Evolutionary conservation across 2,797 vertebrate species (phyloP).

Genomic region (Rousettus madagascariensis): DNA sequence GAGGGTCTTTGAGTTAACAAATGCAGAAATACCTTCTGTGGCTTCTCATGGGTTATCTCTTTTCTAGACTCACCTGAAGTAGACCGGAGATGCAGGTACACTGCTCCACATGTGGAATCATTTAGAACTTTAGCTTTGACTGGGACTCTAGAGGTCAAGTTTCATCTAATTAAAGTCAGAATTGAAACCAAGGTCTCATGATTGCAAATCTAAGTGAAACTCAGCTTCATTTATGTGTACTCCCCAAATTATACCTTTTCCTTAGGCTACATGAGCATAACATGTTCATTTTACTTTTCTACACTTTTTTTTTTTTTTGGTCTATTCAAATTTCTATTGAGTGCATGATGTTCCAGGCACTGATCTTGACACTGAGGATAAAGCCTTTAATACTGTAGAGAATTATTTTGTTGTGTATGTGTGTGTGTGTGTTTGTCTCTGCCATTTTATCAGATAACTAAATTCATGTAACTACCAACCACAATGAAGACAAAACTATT

Average conservation of each 20-base stretch:
- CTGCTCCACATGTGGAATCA: not conserved
- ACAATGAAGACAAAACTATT: not conserved
- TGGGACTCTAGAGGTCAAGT: not conserved
- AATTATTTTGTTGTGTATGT: not conserved
- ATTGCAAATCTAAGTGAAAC: not conserved
- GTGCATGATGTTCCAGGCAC: not conserved
- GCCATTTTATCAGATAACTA: not conserved
- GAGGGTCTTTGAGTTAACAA: not conserved
- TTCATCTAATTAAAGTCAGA: constrained; percentile 40
- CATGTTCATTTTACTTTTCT: not conserved
- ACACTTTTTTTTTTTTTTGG: not conserved
- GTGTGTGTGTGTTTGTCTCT: not conserved
- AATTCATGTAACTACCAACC: not conserved
- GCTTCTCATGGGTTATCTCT: not conserved
- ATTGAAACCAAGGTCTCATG: not conserved
- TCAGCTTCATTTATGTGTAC: not conserved
- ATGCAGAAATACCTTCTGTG: not conserved
- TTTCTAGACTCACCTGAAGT: not conserved
- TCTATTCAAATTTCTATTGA: constrained; percentile 14
- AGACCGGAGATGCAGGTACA: not conserved
- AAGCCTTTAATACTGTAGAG: not conserved
- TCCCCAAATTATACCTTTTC: not conserved
- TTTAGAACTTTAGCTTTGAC: constrained; percentile 28
- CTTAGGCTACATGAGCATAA: not conserved
- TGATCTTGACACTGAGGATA: not conserved